Percentiles rank a stretch among this genome's conserved stretches.
Conservation (phyloP, 2,888 invertebrate species). For the Agrilus biguttatus region DNA sequence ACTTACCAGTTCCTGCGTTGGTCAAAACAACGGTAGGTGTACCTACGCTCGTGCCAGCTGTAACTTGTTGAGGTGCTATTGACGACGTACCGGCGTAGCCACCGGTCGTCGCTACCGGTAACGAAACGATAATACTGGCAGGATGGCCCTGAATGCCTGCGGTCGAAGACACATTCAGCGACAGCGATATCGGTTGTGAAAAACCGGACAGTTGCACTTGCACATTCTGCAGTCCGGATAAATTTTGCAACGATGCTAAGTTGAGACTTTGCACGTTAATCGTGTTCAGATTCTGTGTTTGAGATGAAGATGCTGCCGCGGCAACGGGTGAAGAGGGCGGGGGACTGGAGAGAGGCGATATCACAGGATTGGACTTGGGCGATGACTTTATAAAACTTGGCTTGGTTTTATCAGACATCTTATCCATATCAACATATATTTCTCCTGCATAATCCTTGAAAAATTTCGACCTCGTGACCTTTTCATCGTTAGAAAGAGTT, state of each 20-base stretch:
- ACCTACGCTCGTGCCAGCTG: constrained; percentile 17
- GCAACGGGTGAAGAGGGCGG: constrained; percentile 24
- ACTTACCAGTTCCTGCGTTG: constrained; percentile 22
- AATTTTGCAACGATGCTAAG: constrained; percentile 48
- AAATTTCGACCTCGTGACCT: too few species aligned
- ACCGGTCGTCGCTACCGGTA: constrained; percentile 26
- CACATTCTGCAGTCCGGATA: constrained; percentile 65
- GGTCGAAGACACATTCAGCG: constrained; percentile 57
- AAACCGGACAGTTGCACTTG: constrained; percentile 72
- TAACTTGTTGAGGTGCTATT: constrained; percentile 15
- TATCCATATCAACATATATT: too few species aligned
- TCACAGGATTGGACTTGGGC: constrained; percentile 22
- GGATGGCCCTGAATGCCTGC: constrained; percentile 35
- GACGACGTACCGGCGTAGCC: constrained; percentile 28
- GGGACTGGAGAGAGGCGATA: constrained; percentile 47
- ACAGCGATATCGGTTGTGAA: constrained; percentile 72
- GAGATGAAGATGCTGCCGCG: constrained; percentile 41
- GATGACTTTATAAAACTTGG: constrained; percentile 13
- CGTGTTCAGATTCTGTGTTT: constrained; percentile 18
- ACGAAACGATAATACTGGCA: constrained; percentile 26
- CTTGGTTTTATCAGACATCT: neutral
- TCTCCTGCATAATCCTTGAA: too few species aligned
- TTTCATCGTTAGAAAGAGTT: too few species aligned
- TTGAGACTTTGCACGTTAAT: constrained; percentile 55
- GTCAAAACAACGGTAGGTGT: constrained; percentile 26